phyloP scores from a whole-genome alignment of 2,113 vertebrate species.

The Stigmatopora argus region DNA sequence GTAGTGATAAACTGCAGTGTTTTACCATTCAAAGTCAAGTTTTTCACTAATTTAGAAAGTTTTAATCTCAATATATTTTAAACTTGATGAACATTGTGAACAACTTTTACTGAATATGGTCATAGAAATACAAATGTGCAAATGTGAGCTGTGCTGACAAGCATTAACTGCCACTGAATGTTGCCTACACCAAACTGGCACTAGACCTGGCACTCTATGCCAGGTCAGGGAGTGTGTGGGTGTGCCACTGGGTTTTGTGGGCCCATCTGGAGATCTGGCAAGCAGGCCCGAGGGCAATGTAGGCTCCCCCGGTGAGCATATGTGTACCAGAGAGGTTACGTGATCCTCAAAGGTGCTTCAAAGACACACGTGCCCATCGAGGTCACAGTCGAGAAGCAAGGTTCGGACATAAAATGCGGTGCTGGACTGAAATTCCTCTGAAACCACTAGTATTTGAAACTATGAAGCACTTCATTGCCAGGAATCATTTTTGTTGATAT shows the following conservation, averaged over 20 bases:
- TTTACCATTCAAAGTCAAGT: constrained; percentile 18
- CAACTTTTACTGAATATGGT: background rate
- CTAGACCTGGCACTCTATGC: constrained; percentile 37
- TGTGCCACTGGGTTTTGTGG: constrained; percentile 39
- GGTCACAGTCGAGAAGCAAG: background rate
- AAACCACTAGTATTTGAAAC: background rate
- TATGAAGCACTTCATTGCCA: too few species aligned
- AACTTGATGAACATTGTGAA: background rate
- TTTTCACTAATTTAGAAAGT: constrained; percentile 2
- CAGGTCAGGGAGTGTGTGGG: constrained; percentile 50
- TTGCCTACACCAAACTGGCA: constrained; percentile 59
- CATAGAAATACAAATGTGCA: background rate
- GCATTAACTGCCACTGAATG: constrained; percentile 53
- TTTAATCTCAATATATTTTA: background rate
- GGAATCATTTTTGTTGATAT: too few species aligned
- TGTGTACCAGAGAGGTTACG: constrained; percentile 51
- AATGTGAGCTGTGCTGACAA: constrained; percentile 35
- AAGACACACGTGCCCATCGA: constrained; percentile 14
- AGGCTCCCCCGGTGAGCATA: constrained; percentile 39
- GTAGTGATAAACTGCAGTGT: background rate
- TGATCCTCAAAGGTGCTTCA: constrained; percentile 26
- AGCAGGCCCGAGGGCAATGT: constrained; percentile 18
- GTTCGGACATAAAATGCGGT: background rate
- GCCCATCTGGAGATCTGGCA: constrained; percentile 70
- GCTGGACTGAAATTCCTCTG: background rate